phyloP scores from a whole-genome alignment of 2,797 vertebrate species.

The Craterocephalus amniculus region DNA sequence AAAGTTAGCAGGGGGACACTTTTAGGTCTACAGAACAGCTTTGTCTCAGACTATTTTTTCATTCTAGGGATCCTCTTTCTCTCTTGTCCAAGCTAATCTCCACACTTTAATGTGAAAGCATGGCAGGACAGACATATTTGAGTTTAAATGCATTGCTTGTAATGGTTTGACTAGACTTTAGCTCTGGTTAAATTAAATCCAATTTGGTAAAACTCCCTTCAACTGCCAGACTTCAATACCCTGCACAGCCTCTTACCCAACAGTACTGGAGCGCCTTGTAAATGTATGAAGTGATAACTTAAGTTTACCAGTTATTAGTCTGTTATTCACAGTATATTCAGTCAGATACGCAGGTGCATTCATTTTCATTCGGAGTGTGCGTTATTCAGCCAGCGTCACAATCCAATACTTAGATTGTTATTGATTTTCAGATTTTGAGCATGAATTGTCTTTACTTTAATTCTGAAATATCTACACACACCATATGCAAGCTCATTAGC shows the following conservation, averaged over 20 bases:
- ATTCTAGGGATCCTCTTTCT: neutral
- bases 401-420: neutral
- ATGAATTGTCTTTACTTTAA: neutral
- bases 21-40: neutral
- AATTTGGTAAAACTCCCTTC: neutral
- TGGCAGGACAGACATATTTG: neutral
- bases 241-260: neutral
- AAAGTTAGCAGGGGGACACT: neutral
- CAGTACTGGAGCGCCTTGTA: neutral
- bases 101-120: neutral
- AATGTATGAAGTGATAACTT: neutral
- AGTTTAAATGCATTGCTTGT: neutral
- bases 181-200: constrained; percentile 10
- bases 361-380: neutral
- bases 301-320: neutral
- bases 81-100: neutral
- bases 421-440: neutral
- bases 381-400: neutral
- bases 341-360: neutral
- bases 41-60: neutral
- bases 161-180: neutral
- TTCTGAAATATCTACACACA: neutral
- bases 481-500: neutral
- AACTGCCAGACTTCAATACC: constrained; percentile 2
- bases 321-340: neutral